Conservation (phyloP, 2,797 vertebrate genomes). For the Rachycentron canadum region DNA sequence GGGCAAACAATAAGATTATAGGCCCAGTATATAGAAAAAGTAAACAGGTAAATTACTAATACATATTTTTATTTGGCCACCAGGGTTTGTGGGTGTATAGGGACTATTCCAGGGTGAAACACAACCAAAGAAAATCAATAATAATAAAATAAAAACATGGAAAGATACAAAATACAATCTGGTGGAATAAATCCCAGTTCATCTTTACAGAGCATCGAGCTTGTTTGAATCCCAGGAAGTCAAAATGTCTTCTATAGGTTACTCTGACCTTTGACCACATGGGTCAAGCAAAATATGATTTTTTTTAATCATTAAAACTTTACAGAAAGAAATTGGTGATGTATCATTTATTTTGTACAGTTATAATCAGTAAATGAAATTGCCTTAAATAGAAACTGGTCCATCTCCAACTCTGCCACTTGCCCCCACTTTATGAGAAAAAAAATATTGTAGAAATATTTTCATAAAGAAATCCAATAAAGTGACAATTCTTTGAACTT, state of each 20-base stretch:
- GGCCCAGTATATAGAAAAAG: too few relatives aligned
- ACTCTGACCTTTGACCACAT: background rate
- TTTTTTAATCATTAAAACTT: background rate
- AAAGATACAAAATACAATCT: too few relatives aligned
- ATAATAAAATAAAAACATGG: too few relatives aligned
- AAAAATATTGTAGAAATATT: background rate
- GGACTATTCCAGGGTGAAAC: too few relatives aligned
- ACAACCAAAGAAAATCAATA: too few relatives aligned
- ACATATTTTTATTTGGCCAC: too few relatives aligned
- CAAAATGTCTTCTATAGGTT: background rate
- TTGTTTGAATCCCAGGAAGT: too few relatives aligned
- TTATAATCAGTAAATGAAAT: background rate
- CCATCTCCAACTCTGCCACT: background rate
- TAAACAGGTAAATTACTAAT: too few relatives aligned
- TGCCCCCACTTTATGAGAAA: background rate
- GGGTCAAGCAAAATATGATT: background rate
- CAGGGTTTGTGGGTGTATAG: too few relatives aligned
- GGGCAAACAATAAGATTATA: too few relatives aligned
- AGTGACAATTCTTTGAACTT: conserved; percentile 11
- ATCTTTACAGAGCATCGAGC: too few relatives aligned
- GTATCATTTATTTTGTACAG: background rate
- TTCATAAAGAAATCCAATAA: conserved; percentile 14
- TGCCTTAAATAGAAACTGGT: background rate
- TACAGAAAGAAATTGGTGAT: background rate
- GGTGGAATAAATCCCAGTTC: too few relatives aligned